phyloP scores from a whole-genome alignment of 2,797 vertebrate genomes.

The Pseudochaenichthys georgianus region DNA sequence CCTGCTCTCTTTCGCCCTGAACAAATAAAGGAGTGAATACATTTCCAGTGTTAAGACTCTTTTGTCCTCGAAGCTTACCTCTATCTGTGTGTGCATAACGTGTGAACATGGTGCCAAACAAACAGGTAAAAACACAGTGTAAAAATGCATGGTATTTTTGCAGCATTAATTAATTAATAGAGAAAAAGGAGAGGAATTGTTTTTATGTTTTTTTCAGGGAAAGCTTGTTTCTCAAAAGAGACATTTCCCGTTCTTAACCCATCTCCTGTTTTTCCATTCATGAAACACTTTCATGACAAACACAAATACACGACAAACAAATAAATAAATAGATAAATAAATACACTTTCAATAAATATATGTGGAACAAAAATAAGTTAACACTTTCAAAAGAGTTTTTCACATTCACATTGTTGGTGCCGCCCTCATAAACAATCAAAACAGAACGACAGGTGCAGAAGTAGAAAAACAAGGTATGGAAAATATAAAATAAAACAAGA shows the following conservation, averaged over 20 bases:
- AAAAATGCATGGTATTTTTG: constrained; percentile 41
- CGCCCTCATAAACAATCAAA: constrained; percentile 22
- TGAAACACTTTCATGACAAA: constrained; percentile 1
- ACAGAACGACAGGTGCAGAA: constrained; percentile 16
- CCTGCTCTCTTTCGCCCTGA: constrained; percentile 9
- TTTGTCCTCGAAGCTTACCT: background rate
- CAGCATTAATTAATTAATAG: constrained; percentile 50
- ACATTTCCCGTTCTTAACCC: constrained; percentile 14
- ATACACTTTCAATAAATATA: constrained; percentile 67
- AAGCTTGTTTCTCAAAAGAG: constrained; percentile 23
- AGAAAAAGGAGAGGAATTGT: background rate
- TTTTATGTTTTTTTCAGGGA: constrained; percentile 16
- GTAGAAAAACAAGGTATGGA: constrained; percentile 15
- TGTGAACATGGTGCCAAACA: constrained; percentile 16
- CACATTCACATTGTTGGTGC: constrained; percentile 75
- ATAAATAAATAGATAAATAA: constrained; percentile 56
- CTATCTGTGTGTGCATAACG: constrained; percentile 1
- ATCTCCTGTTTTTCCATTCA: constrained; percentile 14
- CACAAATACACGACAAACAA: constrained; percentile 38
- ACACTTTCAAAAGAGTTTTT: constrained; percentile 47
- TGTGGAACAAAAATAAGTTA: constrained; percentile 60
- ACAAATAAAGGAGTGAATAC: constrained; percentile 12
- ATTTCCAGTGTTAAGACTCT: background rate
- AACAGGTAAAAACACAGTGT: constrained; percentile 26
- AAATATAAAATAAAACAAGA: constrained; percentile 22